These are phyloP conservation scores for Isotomurus palustris DNA, from an alignment of 2,888 invertebrate species.

Conservation along the genomic window DNA sequence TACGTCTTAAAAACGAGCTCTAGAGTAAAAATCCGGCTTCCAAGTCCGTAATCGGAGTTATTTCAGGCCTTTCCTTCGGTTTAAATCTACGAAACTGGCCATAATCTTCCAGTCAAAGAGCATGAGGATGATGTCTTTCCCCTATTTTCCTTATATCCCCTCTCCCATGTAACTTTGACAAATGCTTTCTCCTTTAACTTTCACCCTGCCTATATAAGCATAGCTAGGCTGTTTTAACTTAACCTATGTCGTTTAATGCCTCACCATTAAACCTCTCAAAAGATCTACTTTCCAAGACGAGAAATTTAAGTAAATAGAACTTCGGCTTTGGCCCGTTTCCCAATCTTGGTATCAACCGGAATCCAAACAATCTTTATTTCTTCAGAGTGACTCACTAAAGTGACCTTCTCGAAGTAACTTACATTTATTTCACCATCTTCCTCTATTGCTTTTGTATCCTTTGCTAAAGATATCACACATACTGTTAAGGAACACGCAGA, in stretches of 20 bases:
- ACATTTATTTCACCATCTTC: background rate
- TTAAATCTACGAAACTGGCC: constrained; percentile 1
- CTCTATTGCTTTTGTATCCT: background rate
- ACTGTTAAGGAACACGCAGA: too few species aligned
- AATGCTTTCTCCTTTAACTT: background rate
- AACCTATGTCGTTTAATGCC: constrained; percentile 2
- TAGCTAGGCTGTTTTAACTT: background rate
- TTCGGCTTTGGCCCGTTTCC: background rate
- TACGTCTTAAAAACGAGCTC: background rate
- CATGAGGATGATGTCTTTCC: background rate
- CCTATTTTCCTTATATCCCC: background rate
- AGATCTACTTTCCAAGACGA: background rate
- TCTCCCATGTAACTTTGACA: background rate
- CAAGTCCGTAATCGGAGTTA: too few species aligned
- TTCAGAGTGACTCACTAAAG: background rate
- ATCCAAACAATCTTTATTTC: background rate
- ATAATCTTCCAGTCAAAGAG: constrained; percentile 4
- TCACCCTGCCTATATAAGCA: constrained; percentile 1
- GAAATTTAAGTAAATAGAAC: background rate
- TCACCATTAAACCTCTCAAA: background rate
- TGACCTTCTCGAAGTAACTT: background rate
- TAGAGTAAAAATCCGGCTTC: too few species aligned
- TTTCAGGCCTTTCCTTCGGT: too few species aligned
- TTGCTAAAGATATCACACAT: background rate
- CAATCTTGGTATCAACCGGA: constrained; percentile 1